Percentiles rank a stretch among this genome's conserved stretches.
Conservation (phyloP, 1,140 invertebrate genomes). For the Eriocheir sinensis region DNA sequence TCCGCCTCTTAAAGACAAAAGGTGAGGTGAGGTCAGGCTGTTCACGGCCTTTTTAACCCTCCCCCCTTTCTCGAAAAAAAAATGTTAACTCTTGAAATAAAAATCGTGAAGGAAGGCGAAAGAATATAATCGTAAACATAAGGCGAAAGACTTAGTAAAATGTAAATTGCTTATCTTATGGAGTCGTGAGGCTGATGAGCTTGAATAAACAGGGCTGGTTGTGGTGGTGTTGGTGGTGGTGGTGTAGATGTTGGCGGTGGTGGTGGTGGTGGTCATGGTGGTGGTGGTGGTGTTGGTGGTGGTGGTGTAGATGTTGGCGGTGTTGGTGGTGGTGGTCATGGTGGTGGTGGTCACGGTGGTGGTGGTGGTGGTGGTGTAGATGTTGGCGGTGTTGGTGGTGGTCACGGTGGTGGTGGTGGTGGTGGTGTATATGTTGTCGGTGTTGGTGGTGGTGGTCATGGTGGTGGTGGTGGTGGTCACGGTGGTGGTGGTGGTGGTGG, state of each 20-base stretch:
- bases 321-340: too few relatives aligned
- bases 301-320: neutral
- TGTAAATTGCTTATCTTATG: neutral
- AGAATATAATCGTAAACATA: neutral
- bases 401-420: too few relatives aligned
- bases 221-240: too few relatives aligned
- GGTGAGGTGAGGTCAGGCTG: neutral
- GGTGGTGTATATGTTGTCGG: neutral
- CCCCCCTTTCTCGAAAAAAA: neutral
- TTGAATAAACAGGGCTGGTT: neutral
- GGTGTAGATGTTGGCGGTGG: too few relatives aligned
- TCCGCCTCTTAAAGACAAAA: too few relatives aligned
- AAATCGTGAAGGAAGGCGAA: neutral
- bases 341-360: too few relatives aligned
- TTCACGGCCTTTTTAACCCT: neutral
- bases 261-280: neutral
- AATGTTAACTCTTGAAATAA: too few relatives aligned
- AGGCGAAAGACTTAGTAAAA: neutral
- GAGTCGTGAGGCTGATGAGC: neutral
- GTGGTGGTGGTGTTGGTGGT: neutral
- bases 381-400: neutral
- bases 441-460: neutral
- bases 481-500: too few relatives aligned
- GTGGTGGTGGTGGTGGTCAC: neutral
- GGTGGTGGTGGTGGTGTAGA: neutral